Conservation (phyloP, 2,113 vertebrate species). For the Oenanthe oenanthe region DNA sequence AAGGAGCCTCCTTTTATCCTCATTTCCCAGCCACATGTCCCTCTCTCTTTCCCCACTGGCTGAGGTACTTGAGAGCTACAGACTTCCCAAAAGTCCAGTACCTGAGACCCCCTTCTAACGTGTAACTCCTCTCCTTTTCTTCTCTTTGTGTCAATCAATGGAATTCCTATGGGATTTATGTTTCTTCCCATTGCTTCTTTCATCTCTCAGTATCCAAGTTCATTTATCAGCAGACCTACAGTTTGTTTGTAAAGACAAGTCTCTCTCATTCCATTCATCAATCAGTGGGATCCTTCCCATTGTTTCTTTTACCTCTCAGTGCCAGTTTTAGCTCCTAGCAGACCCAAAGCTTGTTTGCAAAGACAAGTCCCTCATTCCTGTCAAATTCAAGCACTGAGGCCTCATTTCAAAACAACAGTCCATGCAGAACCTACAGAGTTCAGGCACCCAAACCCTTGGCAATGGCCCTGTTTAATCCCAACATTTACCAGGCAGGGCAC, state of each 20-base stretch:
- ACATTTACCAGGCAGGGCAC: background rate
- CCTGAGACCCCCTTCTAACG: background rate
- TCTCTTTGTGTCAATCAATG: background rate
- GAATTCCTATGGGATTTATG: background rate
- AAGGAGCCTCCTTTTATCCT: background rate
- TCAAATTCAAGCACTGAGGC: background rate
- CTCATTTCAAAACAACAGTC: background rate
- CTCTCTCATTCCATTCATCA: background rate
- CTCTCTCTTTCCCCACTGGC: background rate
- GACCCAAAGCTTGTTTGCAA: background rate
- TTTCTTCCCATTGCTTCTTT: background rate
- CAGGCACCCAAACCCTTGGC: background rate
- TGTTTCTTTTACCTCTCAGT: background rate
- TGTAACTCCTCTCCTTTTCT: background rate
- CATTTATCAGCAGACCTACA: background rate
- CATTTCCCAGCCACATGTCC: rapidly evolving
- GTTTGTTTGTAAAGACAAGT: background rate
- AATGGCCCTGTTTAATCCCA: background rate
- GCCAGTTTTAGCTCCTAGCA: background rate
- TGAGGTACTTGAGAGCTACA: background rate
- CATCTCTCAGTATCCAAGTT: background rate
- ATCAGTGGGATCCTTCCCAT: background rate
- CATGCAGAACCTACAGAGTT: background rate
- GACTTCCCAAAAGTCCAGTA: background rate
- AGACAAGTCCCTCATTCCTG: background rate